phyloP scores from a whole-genome alignment of 2,113 vertebrate species.

The Chinchilla lanigera region DNA sequence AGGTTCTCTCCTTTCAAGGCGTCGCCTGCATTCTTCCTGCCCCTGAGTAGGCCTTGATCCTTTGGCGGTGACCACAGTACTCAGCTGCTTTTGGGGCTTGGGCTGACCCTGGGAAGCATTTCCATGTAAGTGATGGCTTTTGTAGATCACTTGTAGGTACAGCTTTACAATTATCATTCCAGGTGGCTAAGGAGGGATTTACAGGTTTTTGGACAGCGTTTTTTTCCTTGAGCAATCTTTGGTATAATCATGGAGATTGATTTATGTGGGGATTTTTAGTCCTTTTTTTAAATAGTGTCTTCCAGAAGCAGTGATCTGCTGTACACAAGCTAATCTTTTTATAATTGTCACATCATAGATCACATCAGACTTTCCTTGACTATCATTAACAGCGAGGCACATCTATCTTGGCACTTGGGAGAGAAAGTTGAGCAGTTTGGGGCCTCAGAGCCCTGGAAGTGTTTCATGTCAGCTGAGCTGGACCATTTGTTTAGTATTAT shows the following conservation, averaged over 20 bases:
- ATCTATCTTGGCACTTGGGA: not conserved
- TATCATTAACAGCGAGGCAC: not conserved
- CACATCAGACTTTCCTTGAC: not conserved
- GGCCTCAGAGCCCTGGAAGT: not conserved
- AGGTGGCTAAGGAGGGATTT: slow-evolving; percentile 20
- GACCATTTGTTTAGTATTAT: not conserved
- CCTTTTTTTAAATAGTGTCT: not conserved
- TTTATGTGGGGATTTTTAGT: slow-evolving; percentile 4
- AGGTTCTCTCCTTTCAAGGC: not conserved
- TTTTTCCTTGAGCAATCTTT: not conserved
- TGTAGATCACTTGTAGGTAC: not conserved
- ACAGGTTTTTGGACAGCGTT: slow-evolving; percentile 54
- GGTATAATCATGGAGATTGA: not conserved
- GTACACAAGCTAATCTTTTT: not conserved
- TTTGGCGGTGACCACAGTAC: not conserved
- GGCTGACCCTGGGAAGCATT: not conserved
- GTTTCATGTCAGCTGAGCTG: not conserved
- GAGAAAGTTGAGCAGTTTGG: not conserved
- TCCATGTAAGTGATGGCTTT: not conserved
- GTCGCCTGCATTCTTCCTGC: not conserved
- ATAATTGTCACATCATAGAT: not conserved
- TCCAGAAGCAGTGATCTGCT: not conserved
- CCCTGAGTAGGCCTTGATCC: not conserved
- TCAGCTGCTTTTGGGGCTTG: not conserved
- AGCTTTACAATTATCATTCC: slow-evolving; percentile 54